Conservation (phyloP, 2,888 invertebrate species). For the Gandaritis pyraliata region DNA sequence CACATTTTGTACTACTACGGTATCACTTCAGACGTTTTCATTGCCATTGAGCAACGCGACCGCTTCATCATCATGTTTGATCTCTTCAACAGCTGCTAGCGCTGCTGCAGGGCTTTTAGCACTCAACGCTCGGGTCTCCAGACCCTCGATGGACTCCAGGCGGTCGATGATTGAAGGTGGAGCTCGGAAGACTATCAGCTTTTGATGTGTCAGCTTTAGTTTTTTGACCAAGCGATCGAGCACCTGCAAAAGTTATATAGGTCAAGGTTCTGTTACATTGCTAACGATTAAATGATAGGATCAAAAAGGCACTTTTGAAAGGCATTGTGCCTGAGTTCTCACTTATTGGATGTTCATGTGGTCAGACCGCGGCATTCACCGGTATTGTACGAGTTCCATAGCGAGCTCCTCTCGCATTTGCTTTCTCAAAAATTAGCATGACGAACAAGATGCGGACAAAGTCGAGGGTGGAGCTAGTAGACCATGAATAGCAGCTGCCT, state of each 20-base stretch:
- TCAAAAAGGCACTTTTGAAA: too few species aligned
- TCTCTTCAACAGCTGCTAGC: slow-evolving; percentile 27
- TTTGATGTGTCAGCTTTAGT: slow-evolving; percentile 76
- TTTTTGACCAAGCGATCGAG: slow-evolving; percentile 83
- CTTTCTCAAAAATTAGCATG: too few species aligned
- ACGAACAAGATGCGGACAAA: too few species aligned
- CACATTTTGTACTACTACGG: neutral
- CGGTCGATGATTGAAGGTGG: slow-evolving; percentile 47
- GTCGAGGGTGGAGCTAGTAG: too few species aligned
- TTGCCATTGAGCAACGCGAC: slow-evolving; percentile 16
- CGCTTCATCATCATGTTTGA: slow-evolving; percentile 13
- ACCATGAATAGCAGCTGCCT: too few species aligned
- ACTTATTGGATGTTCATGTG: too few species aligned
- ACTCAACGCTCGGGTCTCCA: slow-evolving; percentile 52
- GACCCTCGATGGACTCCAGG: slow-evolving; percentile 49
- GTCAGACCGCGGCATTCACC: too few species aligned
- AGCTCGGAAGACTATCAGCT: slow-evolving; percentile 79
- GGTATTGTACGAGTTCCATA: too few species aligned
- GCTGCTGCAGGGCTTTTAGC: slow-evolving; percentile 38
- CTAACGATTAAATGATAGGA: neutral
- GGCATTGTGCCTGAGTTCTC: too few species aligned
- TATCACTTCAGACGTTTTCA: slow-evolving; percentile 12
- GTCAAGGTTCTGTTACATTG: neutral
- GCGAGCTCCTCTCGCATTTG: too few species aligned
- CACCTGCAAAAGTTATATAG: slow-evolving; percentile 68